Evolutionary conservation across 2,888 invertebrate genomes (phyloP).

Genomic region (Aphodius sticticus): DNA sequence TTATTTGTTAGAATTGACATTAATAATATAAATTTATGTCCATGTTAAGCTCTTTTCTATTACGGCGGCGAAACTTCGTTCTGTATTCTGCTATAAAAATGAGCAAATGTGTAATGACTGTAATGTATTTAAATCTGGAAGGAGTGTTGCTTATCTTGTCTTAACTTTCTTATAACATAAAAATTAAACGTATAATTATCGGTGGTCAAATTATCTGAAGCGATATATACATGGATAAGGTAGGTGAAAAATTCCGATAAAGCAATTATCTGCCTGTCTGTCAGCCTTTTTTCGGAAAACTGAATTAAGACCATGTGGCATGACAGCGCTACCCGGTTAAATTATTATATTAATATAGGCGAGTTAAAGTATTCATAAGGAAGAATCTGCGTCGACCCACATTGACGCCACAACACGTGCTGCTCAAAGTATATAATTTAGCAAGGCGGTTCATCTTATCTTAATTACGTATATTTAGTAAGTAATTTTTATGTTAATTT

Average conservation of each 20-base stretch:
- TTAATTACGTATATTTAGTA: neutral
- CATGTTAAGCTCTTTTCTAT: no score
- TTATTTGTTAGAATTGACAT: no score
- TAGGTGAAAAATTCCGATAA: slow-evolving; percentile 4
- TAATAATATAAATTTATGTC: no score
- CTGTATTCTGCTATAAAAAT: no score
- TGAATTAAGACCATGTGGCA: slow-evolving; percentile 4
- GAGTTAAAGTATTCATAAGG: neutral
- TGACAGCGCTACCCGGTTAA: neutral
- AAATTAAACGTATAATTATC: neutral
- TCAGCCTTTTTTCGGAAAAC: neutral
- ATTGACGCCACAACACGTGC: neutral
- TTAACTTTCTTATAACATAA: neutral
- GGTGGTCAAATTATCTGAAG: neutral
- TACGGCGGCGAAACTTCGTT: no score
- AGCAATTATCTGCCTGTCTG: neutral
- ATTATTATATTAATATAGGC: neutral
- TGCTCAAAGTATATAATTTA: neutral
- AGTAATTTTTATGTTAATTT: neutral
- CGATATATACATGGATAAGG: neutral
- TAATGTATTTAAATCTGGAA: neutral
- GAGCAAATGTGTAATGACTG: neutral
- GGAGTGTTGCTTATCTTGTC: neutral
- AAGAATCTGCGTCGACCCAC: neutral
- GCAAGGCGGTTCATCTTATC: neutral